These are phyloP conservation scores for Tonatia bakeri DNA, from an alignment of 2,113 vertebrate species.

Conservation along the genomic window DNA sequence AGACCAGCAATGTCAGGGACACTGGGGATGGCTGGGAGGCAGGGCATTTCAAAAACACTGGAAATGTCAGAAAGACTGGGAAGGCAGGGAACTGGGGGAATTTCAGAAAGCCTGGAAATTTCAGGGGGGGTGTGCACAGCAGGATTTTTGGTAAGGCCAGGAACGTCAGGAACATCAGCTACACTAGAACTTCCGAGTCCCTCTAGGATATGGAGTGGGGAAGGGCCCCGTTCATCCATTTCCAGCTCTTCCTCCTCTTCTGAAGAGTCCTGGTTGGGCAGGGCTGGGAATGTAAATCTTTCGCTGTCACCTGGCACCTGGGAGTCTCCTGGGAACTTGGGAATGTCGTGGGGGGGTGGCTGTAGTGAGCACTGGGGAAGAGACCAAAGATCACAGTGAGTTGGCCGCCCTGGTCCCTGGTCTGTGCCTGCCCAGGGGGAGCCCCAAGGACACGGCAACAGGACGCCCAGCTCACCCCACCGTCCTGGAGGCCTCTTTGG, in stretches of 20 bases:
- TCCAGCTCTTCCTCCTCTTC: slow-evolving; percentile 66
- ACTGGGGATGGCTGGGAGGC: slow-evolving; percentile 37
- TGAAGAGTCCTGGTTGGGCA: slow-evolving; percentile 59
- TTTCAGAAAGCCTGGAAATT: slow-evolving; percentile 20
- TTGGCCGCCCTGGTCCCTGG: not conserved
- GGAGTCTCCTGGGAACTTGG: slow-evolving; percentile 38
- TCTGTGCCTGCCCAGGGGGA: not conserved
- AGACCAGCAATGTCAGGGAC: not conserved
- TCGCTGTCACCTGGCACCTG: not conserved
- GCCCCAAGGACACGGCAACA: not conserved
- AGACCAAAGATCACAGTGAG: not conserved
- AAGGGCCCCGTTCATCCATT: slow-evolving; percentile 36
- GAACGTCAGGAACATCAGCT: slow-evolving; percentile 30
- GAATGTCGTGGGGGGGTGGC: slow-evolving; percentile 9
- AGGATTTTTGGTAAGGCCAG: slow-evolving; percentile 31
- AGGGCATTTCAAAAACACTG: slow-evolving; percentile 61
- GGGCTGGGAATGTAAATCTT: not conserved
- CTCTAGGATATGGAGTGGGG: slow-evolving; percentile 61
- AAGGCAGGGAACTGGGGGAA: slow-evolving; percentile 15
- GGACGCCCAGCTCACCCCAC: not conserved
- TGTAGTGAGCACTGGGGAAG: not conserved
- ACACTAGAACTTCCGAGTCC: slow-evolving; percentile 38
- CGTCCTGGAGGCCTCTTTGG: slow-evolving; percentile 80
- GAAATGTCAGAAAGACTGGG: slow-evolving; percentile 43
- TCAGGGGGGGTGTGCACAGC: slow-evolving; percentile 9